Percentiles rank a stretch among this genome's conserved stretches.
Evolutionary conservation across 1,140 invertebrate species (phyloP).

Genomic region (Zaprionus tsacasi): DNA sequence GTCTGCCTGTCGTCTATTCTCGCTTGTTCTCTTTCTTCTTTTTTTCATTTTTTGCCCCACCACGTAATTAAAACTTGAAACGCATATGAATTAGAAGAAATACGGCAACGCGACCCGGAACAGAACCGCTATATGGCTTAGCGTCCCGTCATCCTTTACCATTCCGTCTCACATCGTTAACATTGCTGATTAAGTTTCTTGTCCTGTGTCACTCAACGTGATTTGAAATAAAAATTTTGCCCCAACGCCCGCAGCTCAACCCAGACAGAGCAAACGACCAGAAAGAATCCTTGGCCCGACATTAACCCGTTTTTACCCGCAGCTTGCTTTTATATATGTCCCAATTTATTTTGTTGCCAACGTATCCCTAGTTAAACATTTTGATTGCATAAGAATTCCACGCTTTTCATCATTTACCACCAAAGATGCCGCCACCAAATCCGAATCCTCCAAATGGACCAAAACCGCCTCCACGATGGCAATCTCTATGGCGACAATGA

Average conservation of each 20-base stretch:
- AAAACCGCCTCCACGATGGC: not conserved
- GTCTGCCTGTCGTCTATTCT: slow-evolving; percentile 30
- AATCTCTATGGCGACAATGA: not conserved
- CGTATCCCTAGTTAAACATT: slow-evolving; percentile 16
- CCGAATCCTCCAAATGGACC: not conserved
- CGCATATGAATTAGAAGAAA: slow-evolving; percentile 83
- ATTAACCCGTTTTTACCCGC: slow-evolving; percentile 40
- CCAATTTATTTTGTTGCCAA: slow-evolving; percentile 20
- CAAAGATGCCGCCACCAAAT: not conserved
- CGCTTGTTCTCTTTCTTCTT: slow-evolving; percentile 59
- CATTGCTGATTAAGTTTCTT: slow-evolving; percentile 82
- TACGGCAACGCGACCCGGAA: slow-evolving; percentile 62
- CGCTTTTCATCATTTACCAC: not conserved
- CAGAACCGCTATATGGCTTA: slow-evolving; percentile 62
- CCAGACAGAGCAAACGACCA: not conserved
- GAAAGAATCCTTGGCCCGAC: not conserved
- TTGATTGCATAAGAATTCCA: not conserved
- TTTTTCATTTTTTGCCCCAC: slow-evolving; percentile 58
- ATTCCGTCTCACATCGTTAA: slow-evolving; percentile 77
- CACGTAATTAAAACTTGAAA: slow-evolving; percentile 83
- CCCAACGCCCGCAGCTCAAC: slow-evolving; percentile 38
- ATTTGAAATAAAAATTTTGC: slow-evolving; percentile 76
- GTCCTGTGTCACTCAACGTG: slow-evolving; percentile 81
- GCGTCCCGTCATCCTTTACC: slow-evolving; percentile 19
- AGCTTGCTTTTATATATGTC: slow-evolving; percentile 28